These are phyloP conservation scores for Antennarius striatus DNA, from an alignment of 2,113 vertebrate genomes.

Conservation along the genomic window DNA sequence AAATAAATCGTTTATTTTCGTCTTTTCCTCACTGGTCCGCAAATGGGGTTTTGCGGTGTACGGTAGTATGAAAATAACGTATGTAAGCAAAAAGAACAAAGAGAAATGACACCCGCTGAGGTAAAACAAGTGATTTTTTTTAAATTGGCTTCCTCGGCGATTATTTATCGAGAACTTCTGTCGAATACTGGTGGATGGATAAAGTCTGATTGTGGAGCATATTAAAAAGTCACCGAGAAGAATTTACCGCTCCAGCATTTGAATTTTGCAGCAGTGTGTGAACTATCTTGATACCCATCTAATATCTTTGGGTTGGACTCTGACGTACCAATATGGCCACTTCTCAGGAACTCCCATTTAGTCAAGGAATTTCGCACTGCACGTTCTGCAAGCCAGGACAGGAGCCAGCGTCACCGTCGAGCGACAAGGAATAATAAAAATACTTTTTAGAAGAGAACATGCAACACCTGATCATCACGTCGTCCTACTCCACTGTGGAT, in stretches of 20 bases:
- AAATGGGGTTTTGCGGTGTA: too few species aligned
- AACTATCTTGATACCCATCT: constrained; percentile 28
- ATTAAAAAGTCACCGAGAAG: neutral
- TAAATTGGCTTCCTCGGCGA: too few species aligned
- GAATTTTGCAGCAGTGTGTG: neutral
- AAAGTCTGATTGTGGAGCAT: neutral
- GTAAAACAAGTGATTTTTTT: too few species aligned
- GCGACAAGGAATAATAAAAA: constrained; percentile 6
- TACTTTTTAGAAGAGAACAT: constrained; percentile 4
- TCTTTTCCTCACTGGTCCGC: neutral
- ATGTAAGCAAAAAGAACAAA: too few species aligned
- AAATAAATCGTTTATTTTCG: neutral
- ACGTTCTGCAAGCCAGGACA: constrained; percentile 50
- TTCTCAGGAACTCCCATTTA: constrained; percentile 84
- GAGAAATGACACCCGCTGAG: too few species aligned
- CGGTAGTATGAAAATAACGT: too few species aligned
- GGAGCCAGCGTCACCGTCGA: constrained; percentile 4
- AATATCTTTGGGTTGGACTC: constrained; percentile 54
- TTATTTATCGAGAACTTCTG: too few species aligned
- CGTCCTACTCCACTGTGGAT: neutral
- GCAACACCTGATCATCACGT: neutral
- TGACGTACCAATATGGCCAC: constrained; percentile 89
- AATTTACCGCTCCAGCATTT: neutral
- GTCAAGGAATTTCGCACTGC: constrained; percentile 65
- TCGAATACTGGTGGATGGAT: too few species aligned